Conservation (phyloP, 2,888 invertebrate species). For the Encarsia formosa region DNA sequence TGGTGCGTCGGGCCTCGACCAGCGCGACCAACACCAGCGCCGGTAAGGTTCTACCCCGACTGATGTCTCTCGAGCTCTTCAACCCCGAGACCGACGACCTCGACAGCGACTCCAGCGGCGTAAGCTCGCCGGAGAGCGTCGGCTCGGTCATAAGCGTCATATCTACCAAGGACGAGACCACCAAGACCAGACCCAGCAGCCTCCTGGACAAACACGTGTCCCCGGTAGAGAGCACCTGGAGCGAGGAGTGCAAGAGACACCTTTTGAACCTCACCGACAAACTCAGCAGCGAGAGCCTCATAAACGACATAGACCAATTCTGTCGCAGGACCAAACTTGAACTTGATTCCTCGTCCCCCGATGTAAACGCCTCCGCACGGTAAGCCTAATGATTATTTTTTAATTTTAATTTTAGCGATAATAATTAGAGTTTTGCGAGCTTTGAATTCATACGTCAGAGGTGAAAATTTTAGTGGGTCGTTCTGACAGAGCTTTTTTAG, state of each 20-base stretch:
- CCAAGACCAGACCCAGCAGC: neutral
- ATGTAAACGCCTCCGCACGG: slow-evolving; percentile 9
- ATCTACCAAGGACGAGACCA: slow-evolving; percentile 49
- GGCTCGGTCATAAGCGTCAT: slow-evolving; percentile 81
- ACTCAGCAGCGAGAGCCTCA: slow-evolving; percentile 69
- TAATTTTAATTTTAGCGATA: too few species aligned
- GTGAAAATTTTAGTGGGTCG: too few species aligned
- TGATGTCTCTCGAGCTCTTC: slow-evolving; percentile 77
- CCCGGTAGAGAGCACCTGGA: slow-evolving; percentile 52
- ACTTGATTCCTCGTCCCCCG: slow-evolving; percentile 10
- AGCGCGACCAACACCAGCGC: slow-evolving; percentile 58
- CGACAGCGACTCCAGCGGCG: slow-evolving; percentile 84
- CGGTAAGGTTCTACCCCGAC: slow-evolving; percentile 67
- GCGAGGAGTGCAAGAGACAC: slow-evolving; percentile 65
- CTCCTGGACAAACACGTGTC: slow-evolving; percentile 26
- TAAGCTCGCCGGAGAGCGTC: slow-evolving; percentile 82
- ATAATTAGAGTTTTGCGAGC: too few species aligned
- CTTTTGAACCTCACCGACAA: slow-evolving; percentile 77
- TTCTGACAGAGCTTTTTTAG: too few species aligned
- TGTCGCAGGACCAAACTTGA: slow-evolving; percentile 43
- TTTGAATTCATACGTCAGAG: too few species aligned
- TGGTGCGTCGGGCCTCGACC: slow-evolving; percentile 66
- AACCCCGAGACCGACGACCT: slow-evolving; percentile 88
- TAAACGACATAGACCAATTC: slow-evolving; percentile 67
- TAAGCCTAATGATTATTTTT: neutral